These are phyloP conservation scores for Ara ararauna DNA, from an alignment of 2,797 vertebrate species.

Conservation along the genomic window DNA sequence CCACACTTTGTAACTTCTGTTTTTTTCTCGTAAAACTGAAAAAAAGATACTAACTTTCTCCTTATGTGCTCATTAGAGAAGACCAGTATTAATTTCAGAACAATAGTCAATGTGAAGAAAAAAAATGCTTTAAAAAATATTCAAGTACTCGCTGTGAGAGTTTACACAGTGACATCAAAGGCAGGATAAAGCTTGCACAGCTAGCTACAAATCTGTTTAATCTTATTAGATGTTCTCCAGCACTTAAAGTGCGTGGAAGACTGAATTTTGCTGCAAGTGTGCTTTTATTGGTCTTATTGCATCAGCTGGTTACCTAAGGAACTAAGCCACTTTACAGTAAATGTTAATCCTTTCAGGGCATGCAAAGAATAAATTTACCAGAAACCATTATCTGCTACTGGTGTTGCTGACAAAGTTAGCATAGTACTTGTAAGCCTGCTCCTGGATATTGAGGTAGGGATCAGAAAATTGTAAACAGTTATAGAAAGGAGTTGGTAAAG, in stretches of 20 bases:
- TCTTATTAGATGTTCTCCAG: neutral
- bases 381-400: slow-evolving; percentile 15
- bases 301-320: neutral
- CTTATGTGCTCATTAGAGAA: neutral
- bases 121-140: neutral
- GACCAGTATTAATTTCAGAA: neutral
- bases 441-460: slow-evolving; percentile 5
- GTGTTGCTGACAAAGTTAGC: slow-evolving; percentile 43
- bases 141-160: neutral
- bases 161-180: neutral
- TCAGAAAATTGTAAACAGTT: slow-evolving; percentile 52
- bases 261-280: neutral
- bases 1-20: neutral
- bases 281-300: neutral
- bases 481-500: slow-evolving; percentile 50
- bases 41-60: neutral
- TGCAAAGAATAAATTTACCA: slow-evolving; percentile 29
- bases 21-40: neutral
- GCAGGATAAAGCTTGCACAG: neutral
- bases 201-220: neutral
- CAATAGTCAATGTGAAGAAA: neutral
- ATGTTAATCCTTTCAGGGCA: slow-evolving; percentile 23
- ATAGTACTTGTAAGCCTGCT: neutral
- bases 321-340: neutral
- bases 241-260: neutral